Base-by-base conservation (phyloP, 2,113 vertebrate genomes). In the Ptilorrhoa leucosticta region DNA sequence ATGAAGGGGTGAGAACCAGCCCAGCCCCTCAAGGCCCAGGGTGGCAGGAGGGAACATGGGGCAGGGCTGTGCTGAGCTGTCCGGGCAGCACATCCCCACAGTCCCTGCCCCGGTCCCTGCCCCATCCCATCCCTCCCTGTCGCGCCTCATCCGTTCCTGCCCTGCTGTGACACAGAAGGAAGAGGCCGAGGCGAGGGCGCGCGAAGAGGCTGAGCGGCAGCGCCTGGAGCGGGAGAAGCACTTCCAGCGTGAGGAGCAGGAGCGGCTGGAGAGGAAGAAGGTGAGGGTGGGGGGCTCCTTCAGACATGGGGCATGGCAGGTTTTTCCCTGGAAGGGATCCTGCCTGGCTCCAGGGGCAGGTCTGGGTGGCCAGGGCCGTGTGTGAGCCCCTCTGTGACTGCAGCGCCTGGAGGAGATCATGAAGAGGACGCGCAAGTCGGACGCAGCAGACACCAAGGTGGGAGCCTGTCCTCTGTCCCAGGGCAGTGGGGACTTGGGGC, bases 361-460 rank as follows among this genome's bases (percentile, higher is more conserved):
- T 45, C 28, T 18, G 3, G 16, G 68, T 65, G 53, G 10, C 0
- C 5, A 50, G 66, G 66, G 27, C 60, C 6, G 5, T 21, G 28
- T 30, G 19, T 33, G 3, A 93, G 22, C 26, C 23, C 10, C 44
- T 70, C 20, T 83, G 48, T 89, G 40, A 31, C 70, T 4, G 19
- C 97, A 99, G 99, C 99, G 99, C 64, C 98, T 99, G 95, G 99
- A 99, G 35, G 99, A 99, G 97, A 99, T 99, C 90, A 99, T 99
- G 99, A 99, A 99, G 98, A 98, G 99, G 95, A 99, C 99, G 4
- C 98, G 99, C 81, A 99, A 98, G 92, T 98, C 99, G 0, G 99
- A 99, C 3, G 87, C 91, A 21, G 96, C 95, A 3, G 99, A 99
- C 69, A 66, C 94, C 79, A 99, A 99, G 98, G 99, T 99, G 95